Conservation (phyloP, 2,113 vertebrate species). For the Bambusicola thoracicus region DNA sequence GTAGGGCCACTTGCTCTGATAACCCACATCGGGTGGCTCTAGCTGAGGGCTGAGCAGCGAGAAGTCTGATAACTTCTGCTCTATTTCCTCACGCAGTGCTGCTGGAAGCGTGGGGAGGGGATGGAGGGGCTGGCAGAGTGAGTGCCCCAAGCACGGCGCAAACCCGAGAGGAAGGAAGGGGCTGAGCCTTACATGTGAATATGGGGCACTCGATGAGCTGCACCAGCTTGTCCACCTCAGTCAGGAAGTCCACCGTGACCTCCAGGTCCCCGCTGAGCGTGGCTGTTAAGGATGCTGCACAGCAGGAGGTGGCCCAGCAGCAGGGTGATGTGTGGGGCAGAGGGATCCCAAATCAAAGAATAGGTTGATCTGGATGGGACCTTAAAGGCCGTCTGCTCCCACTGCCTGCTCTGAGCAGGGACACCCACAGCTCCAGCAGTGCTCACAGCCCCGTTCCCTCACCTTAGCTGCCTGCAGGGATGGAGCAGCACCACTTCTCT, state of each 20-base stretch:
- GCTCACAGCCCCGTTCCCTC: no score
- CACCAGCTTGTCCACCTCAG: slow-evolving; percentile 97
- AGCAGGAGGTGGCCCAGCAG: background rate
- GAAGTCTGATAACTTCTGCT: slow-evolving; percentile 87
- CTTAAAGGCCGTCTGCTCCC: no score
- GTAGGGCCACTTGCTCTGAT: background rate
- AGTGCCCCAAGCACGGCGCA: background rate
- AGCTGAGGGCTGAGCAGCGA: slow-evolving; percentile 49
- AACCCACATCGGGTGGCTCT: slow-evolving; percentile 47
- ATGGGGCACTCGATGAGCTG: slow-evolving; percentile 98
- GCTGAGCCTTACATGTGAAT: slow-evolving; percentile 87
- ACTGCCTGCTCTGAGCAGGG: no score
- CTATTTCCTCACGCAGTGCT: slow-evolving; percentile 79
- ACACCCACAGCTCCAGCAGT: no score
- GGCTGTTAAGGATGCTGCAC: slow-evolving; percentile 72
- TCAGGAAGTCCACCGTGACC: slow-evolving; percentile 97
- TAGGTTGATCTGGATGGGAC: no score
- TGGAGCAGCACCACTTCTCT: no score
- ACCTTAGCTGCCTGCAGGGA: no score
- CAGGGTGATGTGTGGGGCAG: background rate
- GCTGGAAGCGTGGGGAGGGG: background rate
- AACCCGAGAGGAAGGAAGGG: background rate
- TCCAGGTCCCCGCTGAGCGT: slow-evolving; percentile 89
- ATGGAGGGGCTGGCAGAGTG: no score
- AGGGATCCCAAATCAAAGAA: background rate